Evolutionary conservation across 2,888 invertebrate genomes (phyloP), one percentile per base, ranked within the genome.

Genomic region (Drosophila acutilabella): DNA sequence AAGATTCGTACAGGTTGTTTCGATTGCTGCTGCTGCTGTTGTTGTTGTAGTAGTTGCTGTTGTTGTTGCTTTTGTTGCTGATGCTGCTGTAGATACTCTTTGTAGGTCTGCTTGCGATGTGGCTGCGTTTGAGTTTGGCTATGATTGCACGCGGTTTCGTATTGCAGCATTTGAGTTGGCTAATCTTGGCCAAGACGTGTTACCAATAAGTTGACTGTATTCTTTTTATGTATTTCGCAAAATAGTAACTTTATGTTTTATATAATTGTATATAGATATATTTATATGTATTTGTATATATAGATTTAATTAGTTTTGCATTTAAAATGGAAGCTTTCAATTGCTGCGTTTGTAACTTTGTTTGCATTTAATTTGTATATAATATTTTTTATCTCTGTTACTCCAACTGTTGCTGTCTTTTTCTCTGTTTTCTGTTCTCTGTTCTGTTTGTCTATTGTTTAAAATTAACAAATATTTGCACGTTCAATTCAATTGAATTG

Each of bases 291-390:
- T 72, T 40, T 64, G 58, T 64, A 52, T 71, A 71, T 70, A 56
- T 60, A 59, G 48, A 18, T 73, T 72, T 70, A 64, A 72, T 65
- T 75, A 67, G 56, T 73, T 80, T 64, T 64, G 66, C 72, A 68
- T 76, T 56, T 72, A 76, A 85, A 87, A 85, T 88, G 87, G 87
- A 88, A 88, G 87, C 87, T 87, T 88, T 80, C 83, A 83, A 80
- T 88, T 88, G 82, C 87, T 74, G 88, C 85, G 79, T 87, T 88
- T 88, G 87, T 88, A 85, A 87, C 85, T 82, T 81, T 79, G 71
- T 75, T 81, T 81, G 65, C 74, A 50, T 81, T 30, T 86, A 58
- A 66, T 62, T 73, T 74, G 50, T 71, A 54, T 69, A 59, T 71
- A 62, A 23, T 58, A 11, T 50, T 64, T 64, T 23, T 38, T 72